Conservation (phyloP, 2,113 vertebrate species). For the Plecturocebus donacophilus region DNA sequence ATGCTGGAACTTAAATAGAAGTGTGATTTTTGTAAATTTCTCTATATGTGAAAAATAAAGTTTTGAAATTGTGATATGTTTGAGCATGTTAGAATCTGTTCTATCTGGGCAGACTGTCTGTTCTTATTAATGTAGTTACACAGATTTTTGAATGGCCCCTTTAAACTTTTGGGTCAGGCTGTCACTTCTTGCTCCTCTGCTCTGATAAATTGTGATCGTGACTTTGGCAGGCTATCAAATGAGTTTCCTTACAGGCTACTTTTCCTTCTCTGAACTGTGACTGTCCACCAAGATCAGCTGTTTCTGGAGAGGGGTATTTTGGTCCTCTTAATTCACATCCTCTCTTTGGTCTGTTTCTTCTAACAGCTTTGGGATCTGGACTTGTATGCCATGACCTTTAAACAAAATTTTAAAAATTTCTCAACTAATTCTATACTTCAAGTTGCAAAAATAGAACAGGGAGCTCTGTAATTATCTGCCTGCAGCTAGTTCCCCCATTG, state of each 20-base stretch:
- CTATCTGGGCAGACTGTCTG: background rate
- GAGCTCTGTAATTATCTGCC: background rate
- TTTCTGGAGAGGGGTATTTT: background rate
- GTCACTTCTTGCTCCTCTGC: constrained; percentile 25
- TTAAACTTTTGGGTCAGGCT: background rate
- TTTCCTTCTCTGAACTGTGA: background rate
- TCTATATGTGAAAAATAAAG: background rate
- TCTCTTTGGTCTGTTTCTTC: background rate
- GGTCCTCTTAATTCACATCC: background rate
- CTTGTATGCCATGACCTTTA: background rate
- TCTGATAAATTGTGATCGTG: background rate
- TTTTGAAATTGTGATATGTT: background rate
- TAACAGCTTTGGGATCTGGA: constrained; percentile 5
- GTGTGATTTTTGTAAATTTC: background rate
- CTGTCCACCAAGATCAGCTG: background rate
- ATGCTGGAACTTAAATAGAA: background rate
- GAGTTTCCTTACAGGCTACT: background rate
- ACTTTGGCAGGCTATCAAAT: background rate
- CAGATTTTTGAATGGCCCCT: background rate
- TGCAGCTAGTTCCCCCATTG: background rate
- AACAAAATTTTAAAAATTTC: background rate
- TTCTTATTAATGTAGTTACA: background rate
- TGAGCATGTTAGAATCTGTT: background rate
- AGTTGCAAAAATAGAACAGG: background rate
- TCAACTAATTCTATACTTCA: background rate